Conservation (phyloP, 2,797 vertebrate species). For the Heliangelus exortis region DNA sequence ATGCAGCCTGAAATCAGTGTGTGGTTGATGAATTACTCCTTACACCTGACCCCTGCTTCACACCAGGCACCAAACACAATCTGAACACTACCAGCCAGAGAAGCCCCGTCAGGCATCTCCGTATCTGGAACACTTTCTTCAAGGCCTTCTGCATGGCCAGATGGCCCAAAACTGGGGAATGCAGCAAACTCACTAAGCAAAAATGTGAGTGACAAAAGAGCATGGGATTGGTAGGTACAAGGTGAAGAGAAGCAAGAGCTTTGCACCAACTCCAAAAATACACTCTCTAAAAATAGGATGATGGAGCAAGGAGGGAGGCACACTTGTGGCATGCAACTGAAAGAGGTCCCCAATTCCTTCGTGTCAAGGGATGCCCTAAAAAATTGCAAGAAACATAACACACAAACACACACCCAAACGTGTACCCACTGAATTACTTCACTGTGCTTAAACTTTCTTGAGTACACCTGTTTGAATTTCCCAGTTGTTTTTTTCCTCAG, state of each 20-base stretch:
- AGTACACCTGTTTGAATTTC: neutral
- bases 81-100: constrained; percentile 66
- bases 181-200: constrained; percentile 29
- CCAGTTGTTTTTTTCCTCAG: neutral
- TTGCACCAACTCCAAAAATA: neutral
- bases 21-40: constrained; percentile 76
- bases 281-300: neutral
- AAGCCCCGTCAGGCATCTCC: constrained; percentile 57
- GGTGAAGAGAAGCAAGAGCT: constrained; percentile 15
- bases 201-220: constrained; percentile 15
- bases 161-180: constrained; percentile 64
- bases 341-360: neutral
- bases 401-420: neutral
- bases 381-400: neutral
- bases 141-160: constrained; percentile 73
- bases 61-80: constrained; percentile 71
- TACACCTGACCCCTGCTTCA: constrained; percentile 79
- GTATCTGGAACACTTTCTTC: constrained; percentile 58
- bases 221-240: neutral
- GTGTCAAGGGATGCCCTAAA: neutral
- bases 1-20: constrained; percentile 74
- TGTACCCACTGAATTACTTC: neutral
- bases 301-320: neutral
- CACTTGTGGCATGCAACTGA: neutral
- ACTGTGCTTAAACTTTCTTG: neutral